Evolutionary conservation across 2,113 vertebrate species (phyloP), one percentile per base, ranked within the genome.

Genomic region (Polypterus bichir): DNA sequence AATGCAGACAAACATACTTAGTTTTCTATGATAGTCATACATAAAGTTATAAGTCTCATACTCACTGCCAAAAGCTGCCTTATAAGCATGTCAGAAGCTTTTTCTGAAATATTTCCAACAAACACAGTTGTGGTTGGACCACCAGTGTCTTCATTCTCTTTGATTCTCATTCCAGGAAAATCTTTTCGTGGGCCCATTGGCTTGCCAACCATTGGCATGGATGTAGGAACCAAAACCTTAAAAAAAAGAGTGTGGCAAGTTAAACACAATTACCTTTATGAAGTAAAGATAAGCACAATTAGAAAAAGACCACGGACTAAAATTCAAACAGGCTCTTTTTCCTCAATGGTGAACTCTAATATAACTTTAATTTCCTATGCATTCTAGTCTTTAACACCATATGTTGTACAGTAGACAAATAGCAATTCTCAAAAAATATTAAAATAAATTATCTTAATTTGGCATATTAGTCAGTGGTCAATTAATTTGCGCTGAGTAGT

Each of bases 41-140:
- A 7, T 48, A 53, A 6, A 48, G 46, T 7, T n/a, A 27, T 5
- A 48, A 60, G 52, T 46, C 8, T 11, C 9, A 60, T 55, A 76
- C 93, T 94, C 82, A 99, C 96, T 62, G 96, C 93, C 55, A 99
- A 79, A 60, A 99, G 86, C 68, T 99, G 96, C 79, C 96, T 81
- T 74, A 99, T 97, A 46, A 99, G 88, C 96, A 99, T 97, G 68
- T 99, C 96, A 1, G 96, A 99, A 5, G 96, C 96, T 77, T 97
- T 99, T 71, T 99, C 96, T 0, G 96, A 97, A 76, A 99, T 99
- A 73, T 97, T 99, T 62, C 96, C 96, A 57, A 99, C 96, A 80
- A 99, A 99, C 63, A 99, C 96, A 0, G 96, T 99, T 56, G 96
- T 99, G 3, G 94, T 99, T 10, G 96, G 96, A 9, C 96, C 95